Evolutionary conservation across 2,797 vertebrate genomes (phyloP), one percentile per base, ranked within the genome.

Genomic region (Alcedo quadribrachys): DNA sequence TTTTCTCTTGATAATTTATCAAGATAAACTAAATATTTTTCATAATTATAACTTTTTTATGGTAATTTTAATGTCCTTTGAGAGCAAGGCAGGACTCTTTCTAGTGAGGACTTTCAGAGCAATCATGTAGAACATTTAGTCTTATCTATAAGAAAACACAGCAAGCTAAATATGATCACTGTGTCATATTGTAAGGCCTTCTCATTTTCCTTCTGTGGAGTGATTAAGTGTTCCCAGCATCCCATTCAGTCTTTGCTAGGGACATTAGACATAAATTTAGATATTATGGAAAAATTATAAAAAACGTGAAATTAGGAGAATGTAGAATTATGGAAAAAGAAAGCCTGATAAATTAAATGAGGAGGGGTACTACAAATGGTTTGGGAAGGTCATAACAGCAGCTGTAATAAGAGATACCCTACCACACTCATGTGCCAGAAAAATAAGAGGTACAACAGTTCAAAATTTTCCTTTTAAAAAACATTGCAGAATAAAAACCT

Each of bases 381-480:
- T 32, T 84, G 43, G n/a, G 53, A 81, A 50, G 48, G 54, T 61
- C 70, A 30, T 35, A 85, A 53, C 33, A 81, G 55, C 77, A 93
- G 65, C 54, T 90, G 60, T 53, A 93, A 91, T 35, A 92, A 88
- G 53, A 89, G 46, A 71, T 55, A 48, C 54, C 35, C 17, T 79
- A 46, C 22, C 27, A 69, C 30, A 53, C 2, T 70, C 12, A 1
- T 35, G 8, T 53, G 42, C 58, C 1, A 2, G 61, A 84, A 93
- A 81, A 84, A 33, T 6, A 81, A 53, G 25, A 60, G 12, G 5
- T 20, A 27, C 3, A 75, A 22, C 4, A 43, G 24, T 50, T 51
- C 0, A 40, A 53, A 42, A 8, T 8, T 18, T 73, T 45, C 35
- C 16, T 43, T 65, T 81, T 51, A 45, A 66, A 66, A 94, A 77